Percentiles rank a stretch among this genome's conserved stretches.
These are phyloP conservation scores for Mamestra brassicae DNA, from an alignment of 2,888 invertebrate genomes.

Conservation along the genomic window DNA sequence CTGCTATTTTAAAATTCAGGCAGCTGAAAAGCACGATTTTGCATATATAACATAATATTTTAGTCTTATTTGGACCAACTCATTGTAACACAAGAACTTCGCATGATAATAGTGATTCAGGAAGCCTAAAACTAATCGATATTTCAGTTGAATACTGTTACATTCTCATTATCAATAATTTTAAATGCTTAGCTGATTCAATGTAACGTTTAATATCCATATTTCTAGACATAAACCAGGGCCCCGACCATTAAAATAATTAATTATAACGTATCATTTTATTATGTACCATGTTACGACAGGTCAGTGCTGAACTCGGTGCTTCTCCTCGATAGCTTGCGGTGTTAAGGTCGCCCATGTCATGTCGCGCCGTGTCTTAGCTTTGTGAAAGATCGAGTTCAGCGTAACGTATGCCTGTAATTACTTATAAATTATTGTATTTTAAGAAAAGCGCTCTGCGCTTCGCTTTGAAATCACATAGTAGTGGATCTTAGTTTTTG, in stretches of 20 bases:
- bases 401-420: constrained; percentile 61
- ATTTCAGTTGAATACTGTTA: constrained; percentile 57
- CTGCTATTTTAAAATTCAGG: constrained; percentile 69
- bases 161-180: constrained; percentile 63
- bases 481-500: constrained; percentile 90
- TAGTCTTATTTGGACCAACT: constrained; percentile 66
- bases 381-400: constrained; percentile 58
- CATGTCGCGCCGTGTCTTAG: constrained; percentile 29
- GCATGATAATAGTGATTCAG: constrained; percentile 59
- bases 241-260: constrained; percentile 75
- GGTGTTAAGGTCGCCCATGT: constrained; percentile 39
- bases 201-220: constrained; percentile 60
- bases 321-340: constrained; percentile 49
- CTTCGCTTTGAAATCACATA: constrained; percentile 88
- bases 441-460: constrained; percentile 87
- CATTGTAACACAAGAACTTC: constrained; percentile 56
- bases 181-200: constrained; percentile 62
- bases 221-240: constrained; percentile 69
- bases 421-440: constrained; percentile 89
- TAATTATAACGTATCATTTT: constrained; percentile 76
- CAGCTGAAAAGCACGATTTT: constrained; percentile 70
- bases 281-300: constrained; percentile 76
- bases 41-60: constrained; percentile 54
- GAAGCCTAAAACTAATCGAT: constrained; percentile 46
- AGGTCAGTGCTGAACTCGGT: constrained; percentile 58